Conservation (phyloP, 2,888 invertebrate species). For the Microplitis deprimator region DNA sequence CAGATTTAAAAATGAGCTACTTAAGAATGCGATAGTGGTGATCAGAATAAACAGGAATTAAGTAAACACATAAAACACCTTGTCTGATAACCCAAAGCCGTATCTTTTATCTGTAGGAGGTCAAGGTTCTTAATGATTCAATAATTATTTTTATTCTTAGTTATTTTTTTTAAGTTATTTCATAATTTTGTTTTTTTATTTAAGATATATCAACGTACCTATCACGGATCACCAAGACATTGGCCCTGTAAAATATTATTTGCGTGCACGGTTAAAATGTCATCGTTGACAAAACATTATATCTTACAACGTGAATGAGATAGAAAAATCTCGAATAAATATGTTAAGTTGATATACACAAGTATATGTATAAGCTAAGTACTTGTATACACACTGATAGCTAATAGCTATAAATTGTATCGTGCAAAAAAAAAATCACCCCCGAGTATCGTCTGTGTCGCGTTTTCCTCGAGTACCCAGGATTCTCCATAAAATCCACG, state of each 20-base stretch:
- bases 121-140: constrained; percentile 29
- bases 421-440: background rate
- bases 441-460: background rate
- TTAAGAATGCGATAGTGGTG: too few relatives aligned
- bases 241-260: constrained; percentile 1
- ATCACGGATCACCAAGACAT: background rate
- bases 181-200: background rate
- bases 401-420: background rate
- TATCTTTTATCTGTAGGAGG: constrained; percentile 23
- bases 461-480: background rate
- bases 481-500: background rate
- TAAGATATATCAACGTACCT: background rate
- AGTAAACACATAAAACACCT: background rate
- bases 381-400: background rate
- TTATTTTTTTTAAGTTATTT: background rate
- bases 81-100: constrained; percentile 31
- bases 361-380: background rate
- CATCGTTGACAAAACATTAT: background rate
- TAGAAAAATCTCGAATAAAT: background rate
- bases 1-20: constrained; percentile 5
- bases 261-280: background rate
- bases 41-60: background rate
- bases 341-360: background rate
- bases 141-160: background rate
- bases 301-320: background rate